Percentiles rank a stretch among this genome's conserved stretches.
Evolutionary conservation across 1,140 invertebrate genomes (phyloP).

Genomic region (Mylabris phalerata): DNA sequence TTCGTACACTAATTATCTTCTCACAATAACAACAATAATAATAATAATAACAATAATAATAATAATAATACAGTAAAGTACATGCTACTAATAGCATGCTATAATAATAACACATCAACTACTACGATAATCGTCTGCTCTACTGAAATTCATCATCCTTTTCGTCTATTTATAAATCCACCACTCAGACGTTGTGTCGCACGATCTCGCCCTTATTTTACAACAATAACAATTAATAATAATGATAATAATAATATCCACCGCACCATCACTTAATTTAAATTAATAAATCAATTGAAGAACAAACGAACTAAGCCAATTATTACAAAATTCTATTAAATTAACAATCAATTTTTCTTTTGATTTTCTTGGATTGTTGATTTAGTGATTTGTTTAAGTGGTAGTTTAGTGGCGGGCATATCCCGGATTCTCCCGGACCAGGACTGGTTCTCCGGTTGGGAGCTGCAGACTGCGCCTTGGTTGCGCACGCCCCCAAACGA

Average conservation of each 20-base stretch:
- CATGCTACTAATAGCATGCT: conserved; percentile 9
- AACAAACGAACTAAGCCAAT: neutral
- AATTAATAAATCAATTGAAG: neutral
- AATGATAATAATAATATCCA: neutral
- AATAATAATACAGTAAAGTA: conserved; percentile 5
- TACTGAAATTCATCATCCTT: conserved; percentile 6
- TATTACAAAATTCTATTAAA: conserved; percentile 1
- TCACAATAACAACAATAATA: neutral
- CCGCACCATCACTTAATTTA: neutral
- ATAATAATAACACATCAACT: neutral
- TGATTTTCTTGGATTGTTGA: conserved; percentile 5
- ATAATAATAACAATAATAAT: neutral
- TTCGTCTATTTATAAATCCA: conserved; percentile 13
- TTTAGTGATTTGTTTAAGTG: neutral
- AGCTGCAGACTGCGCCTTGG: conserved; percentile 21
- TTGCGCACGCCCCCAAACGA: conserved; percentile 17
- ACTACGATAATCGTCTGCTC: neutral
- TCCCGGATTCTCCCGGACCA: conserved; percentile 31
- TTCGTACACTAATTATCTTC: neutral
- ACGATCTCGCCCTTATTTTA: neutral
- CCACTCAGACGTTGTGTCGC: neutral
- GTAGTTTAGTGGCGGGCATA: conserved; percentile 7
- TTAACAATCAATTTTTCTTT: conserved; percentile 2
- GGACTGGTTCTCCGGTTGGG: conserved; percentile 23
- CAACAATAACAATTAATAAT: neutral